These are phyloP conservation scores for Coremacera marginata DNA, from an alignment of 2,888 invertebrate species.

Conservation along the genomic window DNA sequence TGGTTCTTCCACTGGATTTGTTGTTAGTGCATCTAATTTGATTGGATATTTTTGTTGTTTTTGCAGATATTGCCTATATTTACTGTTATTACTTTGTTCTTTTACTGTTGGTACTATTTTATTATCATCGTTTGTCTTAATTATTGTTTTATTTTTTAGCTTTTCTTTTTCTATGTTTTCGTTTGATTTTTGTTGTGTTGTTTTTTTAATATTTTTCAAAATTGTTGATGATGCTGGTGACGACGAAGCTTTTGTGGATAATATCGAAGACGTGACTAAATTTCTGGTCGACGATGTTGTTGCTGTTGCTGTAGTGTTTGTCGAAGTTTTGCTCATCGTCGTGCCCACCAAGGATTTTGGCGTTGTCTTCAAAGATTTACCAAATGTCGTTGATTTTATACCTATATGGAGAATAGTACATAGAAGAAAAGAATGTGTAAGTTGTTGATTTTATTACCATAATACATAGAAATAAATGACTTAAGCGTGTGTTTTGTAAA, in stretches of 20 bases:
- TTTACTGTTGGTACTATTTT: slow-evolving; percentile 44
- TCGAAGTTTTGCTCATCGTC: slow-evolving; percentile 43
- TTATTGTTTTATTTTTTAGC: slow-evolving; percentile 32
- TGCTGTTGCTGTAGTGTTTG: slow-evolving; percentile 39
- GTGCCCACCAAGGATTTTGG: slow-evolving; percentile 47
- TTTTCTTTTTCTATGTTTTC: background rate
- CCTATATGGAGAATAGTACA: slow-evolving; percentile 52
- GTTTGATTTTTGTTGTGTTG: background rate
- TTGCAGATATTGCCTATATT: slow-evolving; percentile 40
- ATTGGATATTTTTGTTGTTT: slow-evolving; percentile 41
- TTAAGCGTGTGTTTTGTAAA: background rate
- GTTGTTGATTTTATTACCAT: too few relatives aligned
- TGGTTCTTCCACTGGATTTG: slow-evolving; percentile 70
- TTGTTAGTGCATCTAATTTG: slow-evolving; percentile 52
- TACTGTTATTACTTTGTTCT: slow-evolving; percentile 31
- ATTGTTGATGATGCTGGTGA: slow-evolving; percentile 6
- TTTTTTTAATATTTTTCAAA: slow-evolving; percentile 12
- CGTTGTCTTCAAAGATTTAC: slow-evolving; percentile 62
- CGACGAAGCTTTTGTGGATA: slow-evolving; percentile 32
- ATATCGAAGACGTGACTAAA: slow-evolving; percentile 44
- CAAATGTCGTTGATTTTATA: slow-evolving; percentile 64
- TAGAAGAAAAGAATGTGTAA: background rate
- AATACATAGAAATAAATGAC: too few relatives aligned
- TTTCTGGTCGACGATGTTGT: slow-evolving; percentile 46
- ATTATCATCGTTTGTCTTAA: slow-evolving; percentile 46